phyloP scores from a whole-genome alignment of 2,888 invertebrate species.

The Latrodectus hesperus region DNA sequence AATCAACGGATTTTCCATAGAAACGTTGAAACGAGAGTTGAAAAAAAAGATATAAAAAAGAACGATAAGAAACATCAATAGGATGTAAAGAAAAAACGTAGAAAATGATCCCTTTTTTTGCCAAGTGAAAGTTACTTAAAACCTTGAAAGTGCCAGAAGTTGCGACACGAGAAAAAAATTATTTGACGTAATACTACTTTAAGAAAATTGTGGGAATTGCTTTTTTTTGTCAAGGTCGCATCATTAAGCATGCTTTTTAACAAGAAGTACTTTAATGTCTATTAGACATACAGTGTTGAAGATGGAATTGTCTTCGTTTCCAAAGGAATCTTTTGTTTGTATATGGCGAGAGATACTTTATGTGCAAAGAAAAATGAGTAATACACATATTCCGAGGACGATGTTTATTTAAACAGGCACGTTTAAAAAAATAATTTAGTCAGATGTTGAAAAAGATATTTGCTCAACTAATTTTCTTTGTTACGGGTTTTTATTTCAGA shows the following conservation, averaged over 20 bases:
- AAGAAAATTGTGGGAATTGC: constrained; percentile 16
- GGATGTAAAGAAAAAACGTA: no score
- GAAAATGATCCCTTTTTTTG: no score
- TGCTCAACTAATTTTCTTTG: neutral
- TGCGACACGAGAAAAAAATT: constrained; percentile 14
- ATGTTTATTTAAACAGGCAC: neutral
- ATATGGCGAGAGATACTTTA: constrained; percentile 2
- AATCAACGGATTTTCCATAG: no score
- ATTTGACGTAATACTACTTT: constrained; percentile 31
- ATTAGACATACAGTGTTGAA: constrained; percentile 23
- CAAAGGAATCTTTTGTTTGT: constrained; percentile 24
- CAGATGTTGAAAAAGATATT: neutral
- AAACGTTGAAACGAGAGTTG: no score
- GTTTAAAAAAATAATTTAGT: neutral
- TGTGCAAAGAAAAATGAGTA: neutral
- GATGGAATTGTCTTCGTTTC: constrained; percentile 23
- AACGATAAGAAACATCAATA: no score
- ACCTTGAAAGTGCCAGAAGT: constrained; percentile 4
- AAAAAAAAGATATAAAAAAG: no score
- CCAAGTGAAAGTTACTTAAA: neutral
- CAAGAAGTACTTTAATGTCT: constrained; percentile 11
- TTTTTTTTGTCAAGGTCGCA: constrained; percentile 25
- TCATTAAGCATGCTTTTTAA: constrained; percentile 22
- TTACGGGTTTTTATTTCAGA: neutral
- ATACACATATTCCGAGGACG: neutral